Conservation (phyloP, 2,797 vertebrate species). For the Podarcis lilfordi region DNA sequence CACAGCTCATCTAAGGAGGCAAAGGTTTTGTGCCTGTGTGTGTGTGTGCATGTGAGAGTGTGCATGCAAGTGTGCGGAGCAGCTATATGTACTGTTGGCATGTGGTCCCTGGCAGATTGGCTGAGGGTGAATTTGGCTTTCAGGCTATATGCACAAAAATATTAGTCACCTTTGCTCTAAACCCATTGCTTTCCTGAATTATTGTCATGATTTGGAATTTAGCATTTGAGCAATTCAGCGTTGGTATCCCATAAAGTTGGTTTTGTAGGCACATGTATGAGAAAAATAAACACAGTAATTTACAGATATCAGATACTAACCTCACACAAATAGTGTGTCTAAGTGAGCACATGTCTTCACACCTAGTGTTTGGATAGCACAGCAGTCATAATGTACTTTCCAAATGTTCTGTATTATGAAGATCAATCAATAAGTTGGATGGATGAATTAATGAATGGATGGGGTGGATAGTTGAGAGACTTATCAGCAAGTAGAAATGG, state of each 20-base stretch:
- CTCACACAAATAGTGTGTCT: neutral
- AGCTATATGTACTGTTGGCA: neutral
- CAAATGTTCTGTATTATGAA: no score
- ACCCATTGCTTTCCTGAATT: neutral
- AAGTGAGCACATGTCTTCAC: neutral
- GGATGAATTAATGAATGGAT: no score
- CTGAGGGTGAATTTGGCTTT: neutral
- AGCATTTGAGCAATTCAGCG: neutral
- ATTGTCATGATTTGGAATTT: neutral
- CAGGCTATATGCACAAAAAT: neutral
- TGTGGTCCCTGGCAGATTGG: neutral
- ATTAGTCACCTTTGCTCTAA: neutral
- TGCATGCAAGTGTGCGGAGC: no score
- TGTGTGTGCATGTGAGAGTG: no score
- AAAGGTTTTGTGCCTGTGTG: no score
- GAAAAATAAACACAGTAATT: neutral
- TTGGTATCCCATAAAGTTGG: neutral
- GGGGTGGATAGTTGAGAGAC: neutral
- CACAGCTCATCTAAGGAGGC: no score
- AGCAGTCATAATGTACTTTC: no score
- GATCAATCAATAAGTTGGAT: no score
- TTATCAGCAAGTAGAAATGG: neutral
- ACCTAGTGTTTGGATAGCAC: neutral
- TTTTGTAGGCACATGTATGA: no score
- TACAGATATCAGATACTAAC: neutral